Evolutionary conservation across 2,113 vertebrate species (phyloP).

Genomic region (Hemiprocne comata): DNA sequence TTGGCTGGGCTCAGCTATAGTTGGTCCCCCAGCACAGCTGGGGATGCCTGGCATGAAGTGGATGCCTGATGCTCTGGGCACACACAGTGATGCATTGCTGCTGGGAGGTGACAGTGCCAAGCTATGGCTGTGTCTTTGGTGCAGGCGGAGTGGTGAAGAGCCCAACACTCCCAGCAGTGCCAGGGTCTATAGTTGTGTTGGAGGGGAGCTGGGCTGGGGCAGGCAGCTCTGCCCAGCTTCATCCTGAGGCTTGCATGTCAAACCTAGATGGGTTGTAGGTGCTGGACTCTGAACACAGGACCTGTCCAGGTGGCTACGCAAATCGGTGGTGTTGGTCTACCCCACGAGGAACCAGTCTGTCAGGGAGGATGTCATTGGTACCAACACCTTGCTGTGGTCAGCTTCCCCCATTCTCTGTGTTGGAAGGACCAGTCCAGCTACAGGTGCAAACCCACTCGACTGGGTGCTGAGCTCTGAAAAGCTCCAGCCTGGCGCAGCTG

Average conservation of each 20-base stretch:
- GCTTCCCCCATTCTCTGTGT: rapidly evolving
- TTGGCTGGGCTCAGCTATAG: neutral
- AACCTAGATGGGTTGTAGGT: neutral
- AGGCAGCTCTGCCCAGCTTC: neutral
- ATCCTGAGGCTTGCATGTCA: rapidly evolving
- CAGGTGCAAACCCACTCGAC: neutral
- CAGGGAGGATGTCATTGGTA: neutral
- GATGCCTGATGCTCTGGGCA: neutral
- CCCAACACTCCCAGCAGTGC: neutral
- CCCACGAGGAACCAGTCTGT: neutral
- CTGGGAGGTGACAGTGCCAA: neutral
- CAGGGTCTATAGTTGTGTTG: neutral
- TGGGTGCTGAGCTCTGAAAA: neutral
- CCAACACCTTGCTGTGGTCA: neutral
- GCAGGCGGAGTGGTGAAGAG: neutral
- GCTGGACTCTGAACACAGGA: neutral
- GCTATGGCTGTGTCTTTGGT: neutral
- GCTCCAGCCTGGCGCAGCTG: neutral
- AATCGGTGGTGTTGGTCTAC: neutral
- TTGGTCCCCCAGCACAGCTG: neutral
- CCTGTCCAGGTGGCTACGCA: neutral
- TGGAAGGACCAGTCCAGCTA: neutral
- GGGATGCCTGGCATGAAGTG: neutral
- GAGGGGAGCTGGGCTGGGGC: neutral
- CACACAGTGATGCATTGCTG: rapidly evolving